These are phyloP conservation scores for Drosophila setifemur DNA, from an alignment of 1,140 invertebrate species.

Conservation along the genomic window DNA sequence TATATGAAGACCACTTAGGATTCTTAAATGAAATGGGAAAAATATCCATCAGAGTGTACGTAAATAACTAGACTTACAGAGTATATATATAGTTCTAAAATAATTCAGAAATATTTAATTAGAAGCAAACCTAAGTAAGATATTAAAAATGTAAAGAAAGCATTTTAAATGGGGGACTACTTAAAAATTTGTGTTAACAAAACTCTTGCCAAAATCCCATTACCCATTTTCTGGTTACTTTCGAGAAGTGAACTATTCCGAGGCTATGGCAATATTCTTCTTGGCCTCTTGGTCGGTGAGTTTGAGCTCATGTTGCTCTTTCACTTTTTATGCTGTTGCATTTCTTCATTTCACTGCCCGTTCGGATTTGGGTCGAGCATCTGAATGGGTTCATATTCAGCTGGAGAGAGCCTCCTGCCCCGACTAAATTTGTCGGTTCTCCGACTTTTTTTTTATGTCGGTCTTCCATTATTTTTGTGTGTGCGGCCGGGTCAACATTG, in stretches of 20 bases:
- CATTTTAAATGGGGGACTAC: too few relatives aligned
- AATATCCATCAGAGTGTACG: too few relatives aligned
- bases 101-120: too few relatives aligned
- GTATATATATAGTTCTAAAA: too few relatives aligned
- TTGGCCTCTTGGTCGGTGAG: not conserved
- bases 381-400: conserved; percentile 39
- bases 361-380: conserved; percentile 30
- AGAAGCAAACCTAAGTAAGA: too few relatives aligned
- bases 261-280: conserved; percentile 7
- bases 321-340: conserved; percentile 51
- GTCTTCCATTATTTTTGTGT: conserved; percentile 6
- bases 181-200: not conserved
- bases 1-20: too few relatives aligned
- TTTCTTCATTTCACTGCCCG: conserved; percentile 52
- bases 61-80: too few relatives aligned
- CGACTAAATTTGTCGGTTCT: conserved; percentile 1
- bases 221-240: conserved; percentile 12
- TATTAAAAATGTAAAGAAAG: not conserved
- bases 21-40: too few relatives aligned
- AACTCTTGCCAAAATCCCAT: not conserved
- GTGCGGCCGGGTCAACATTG: conserved; percentile 39
- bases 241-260: conserved; percentile 27
- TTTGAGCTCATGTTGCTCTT: conserved; percentile 30
- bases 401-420: not conserved
- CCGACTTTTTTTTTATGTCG: conserved; percentile 5